Percentiles rank a stretch among this genome's conserved stretches.
Evolutionary conservation across 1,140 invertebrate genomes (phyloP).

Genomic region (Drosophila arizonae): DNA sequence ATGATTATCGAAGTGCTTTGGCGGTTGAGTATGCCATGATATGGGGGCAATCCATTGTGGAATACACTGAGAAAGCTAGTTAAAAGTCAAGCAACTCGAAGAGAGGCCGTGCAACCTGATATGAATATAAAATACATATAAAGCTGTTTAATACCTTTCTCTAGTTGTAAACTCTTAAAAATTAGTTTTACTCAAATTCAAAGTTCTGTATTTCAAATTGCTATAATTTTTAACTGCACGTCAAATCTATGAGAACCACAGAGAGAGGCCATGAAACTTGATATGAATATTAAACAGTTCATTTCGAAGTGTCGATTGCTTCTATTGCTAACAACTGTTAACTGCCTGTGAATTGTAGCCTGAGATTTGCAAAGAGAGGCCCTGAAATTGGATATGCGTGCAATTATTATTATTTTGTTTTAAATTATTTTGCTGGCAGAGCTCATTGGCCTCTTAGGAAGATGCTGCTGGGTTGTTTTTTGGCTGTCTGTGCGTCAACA

Average conservation of each 20-base stretch:
- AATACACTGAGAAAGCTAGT: background rate
- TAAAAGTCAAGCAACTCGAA: background rate
- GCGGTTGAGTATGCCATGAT: slow-evolving; percentile 8
- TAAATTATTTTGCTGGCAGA: slow-evolving; percentile 21
- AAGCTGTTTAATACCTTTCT: too few species aligned
- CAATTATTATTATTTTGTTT: slow-evolving; percentile 21
- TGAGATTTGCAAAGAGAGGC: slow-evolving; percentile 6
- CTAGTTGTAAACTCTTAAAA: too few species aligned
- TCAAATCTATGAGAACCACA: background rate
- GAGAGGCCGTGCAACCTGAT: too few species aligned
- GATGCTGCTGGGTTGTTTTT: slow-evolving; percentile 36
- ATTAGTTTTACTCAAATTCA: too few species aligned
- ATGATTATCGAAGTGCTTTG: slow-evolving; percentile 54
- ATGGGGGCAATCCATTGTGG: background rate
- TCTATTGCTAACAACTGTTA: too few species aligned
- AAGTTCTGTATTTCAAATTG: too few species aligned
- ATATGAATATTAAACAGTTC: slow-evolving; percentile 8
- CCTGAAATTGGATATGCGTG: slow-evolving; percentile 40
- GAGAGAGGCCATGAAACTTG: slow-evolving; percentile 28
- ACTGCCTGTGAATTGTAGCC: background rate
- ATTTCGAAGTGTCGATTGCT: background rate
- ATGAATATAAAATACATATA: too few species aligned
- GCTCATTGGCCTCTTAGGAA: slow-evolving; percentile 63
- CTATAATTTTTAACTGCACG: too few species aligned
- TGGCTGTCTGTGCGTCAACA: slow-evolving; percentile 64